Base-by-base conservation (phyloP, 92 coral and sea anemone species). In the Paragorgia papillata region DNA sequence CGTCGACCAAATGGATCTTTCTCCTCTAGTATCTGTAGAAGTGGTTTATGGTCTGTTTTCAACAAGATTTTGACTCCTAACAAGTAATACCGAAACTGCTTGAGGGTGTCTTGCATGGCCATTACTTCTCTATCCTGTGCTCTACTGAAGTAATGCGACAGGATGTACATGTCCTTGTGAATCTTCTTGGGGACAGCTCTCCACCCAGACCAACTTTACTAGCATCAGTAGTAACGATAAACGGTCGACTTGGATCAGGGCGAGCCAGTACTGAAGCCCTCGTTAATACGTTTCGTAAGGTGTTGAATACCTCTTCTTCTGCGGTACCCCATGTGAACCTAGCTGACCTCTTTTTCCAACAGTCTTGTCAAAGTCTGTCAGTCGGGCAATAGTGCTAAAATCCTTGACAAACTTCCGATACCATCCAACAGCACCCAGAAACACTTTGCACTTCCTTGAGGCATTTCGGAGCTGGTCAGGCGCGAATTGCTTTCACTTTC, bases 1-100 rank as follows among this genome's bases (percentile, higher is more conserved):
- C 78, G 78, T 14, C 66, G 78, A 26, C 56, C 84, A 57, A 66
- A 79, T 15, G 77, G 83, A 27, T 66, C 77, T 64, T 79, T 79
- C 77, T 49, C 54, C 18, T 79, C 83, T 67, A 25, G 57, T 65
- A 73, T 14, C 18, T 35, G 18, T 1, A 31, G 7, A 44, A 73
- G 37, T 20, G 66, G 31, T 20, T 73, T 54, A 24, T 73, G 79
- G 34, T 19, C 66, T 66, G 77, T 53, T 53, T 64, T 51, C 14
- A 51, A 31, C 1, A 54, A 15, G 32, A 79, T 49, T 17, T 33
- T 13, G 20, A 37, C 57, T 34, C 30, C 66, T 34, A 66, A 75
- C 35, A 66, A 9, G 9, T 66, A 56, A 55, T 54, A 57, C 19
- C 65, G 29, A 55, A 79, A 79, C 7, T 79, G 77, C 28, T 79